A percentile compares a stretch with the other conserved stretches of the same genome.
Evolutionary conservation across 2,113 vertebrate genomes (phyloP).

Genomic region (Thunnus maccoyii): DNA sequence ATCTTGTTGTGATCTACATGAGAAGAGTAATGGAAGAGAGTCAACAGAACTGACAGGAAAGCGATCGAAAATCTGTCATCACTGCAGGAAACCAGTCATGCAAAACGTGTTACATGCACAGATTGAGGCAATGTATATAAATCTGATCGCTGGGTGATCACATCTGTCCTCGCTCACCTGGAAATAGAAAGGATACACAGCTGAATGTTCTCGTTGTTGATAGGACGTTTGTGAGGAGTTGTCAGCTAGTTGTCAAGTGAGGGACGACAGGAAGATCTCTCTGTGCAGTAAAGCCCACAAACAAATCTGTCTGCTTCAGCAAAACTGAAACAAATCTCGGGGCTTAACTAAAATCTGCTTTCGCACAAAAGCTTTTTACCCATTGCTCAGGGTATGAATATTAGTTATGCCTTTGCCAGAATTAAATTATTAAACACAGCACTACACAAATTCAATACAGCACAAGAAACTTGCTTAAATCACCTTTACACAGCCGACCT

Average conservation of each 20-base stretch:
- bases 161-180: neutral
- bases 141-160: neutral
- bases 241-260: conserved; percentile 24
- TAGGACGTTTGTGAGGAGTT: conserved; percentile 6
- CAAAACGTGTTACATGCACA: conserved; percentile 5
- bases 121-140: conserved; percentile 1
- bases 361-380: neutral
- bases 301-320: conserved; percentile 17
- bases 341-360: neutral
- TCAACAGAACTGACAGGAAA: conserved; percentile 9
- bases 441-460: conserved; percentile 42
- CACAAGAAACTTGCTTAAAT: neutral
- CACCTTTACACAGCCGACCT: neutral
- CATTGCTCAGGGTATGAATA: neutral
- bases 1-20: conserved; percentile 3
- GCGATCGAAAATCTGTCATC: conserved; percentile 17
- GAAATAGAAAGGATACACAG: conserved; percentile 10
- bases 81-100: conserved; percentile 15
- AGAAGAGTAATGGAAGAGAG: neutral
- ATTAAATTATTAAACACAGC: conserved; percentile 35
- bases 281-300: neutral
- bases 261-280: conserved; percentile 25
- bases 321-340: conserved; percentile 9
- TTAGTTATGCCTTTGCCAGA: neutral
- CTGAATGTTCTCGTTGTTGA: conserved; percentile 17